These are phyloP conservation scores for Salarias fasciatus DNA, from an alignment of 2,797 vertebrate genomes.

Conservation along the genomic window DNA sequence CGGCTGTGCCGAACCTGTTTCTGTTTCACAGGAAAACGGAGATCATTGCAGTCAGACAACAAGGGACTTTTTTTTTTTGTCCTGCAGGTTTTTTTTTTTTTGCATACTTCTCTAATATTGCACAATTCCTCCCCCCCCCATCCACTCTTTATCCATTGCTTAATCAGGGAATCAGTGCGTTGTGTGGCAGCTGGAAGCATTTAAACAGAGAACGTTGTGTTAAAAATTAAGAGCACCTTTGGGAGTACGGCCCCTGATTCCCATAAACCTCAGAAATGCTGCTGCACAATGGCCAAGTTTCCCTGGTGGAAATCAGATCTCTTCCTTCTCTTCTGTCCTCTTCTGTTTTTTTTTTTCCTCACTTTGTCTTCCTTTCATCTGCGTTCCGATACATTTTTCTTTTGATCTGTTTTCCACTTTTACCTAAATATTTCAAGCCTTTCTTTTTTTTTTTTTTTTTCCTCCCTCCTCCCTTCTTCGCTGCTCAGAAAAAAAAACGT, in stretches of 20 bases:
- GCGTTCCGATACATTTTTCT: slow-evolving; percentile 27
- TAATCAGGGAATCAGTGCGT: slow-evolving; percentile 61
- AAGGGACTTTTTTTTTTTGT: slow-evolving; percentile 5
- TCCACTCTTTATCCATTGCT: slow-evolving; percentile 48
- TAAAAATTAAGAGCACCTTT: slow-evolving; percentile 74
- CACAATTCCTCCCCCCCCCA: slow-evolving; percentile 22
- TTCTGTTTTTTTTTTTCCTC: slow-evolving; percentile 5
- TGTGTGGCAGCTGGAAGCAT: slow-evolving; percentile 70
- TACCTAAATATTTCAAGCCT: slow-evolving; percentile 46
- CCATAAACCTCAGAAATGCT: slow-evolving; percentile 74
- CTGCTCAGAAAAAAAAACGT: slow-evolving; percentile 31
- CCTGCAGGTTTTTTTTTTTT: slow-evolving; percentile 11
- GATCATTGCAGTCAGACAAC: slow-evolving; percentile 12
- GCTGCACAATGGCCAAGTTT: slow-evolving; percentile 73
- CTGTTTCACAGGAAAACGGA: slow-evolving; percentile 49
- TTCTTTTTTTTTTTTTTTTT: not conserved
- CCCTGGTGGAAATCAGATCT: slow-evolving; percentile 62
- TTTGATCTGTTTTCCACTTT: slow-evolving; percentile 51
- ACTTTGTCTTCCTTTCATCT: slow-evolving; percentile 18
- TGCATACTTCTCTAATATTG: slow-evolving; percentile 34
- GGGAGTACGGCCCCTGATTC: slow-evolving; percentile 73
- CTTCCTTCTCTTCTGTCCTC: not conserved
- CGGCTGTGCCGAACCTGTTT: slow-evolving; percentile 41
- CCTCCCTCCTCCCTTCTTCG: slow-evolving; percentile 8
- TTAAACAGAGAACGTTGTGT: slow-evolving; percentile 70